Evolutionary conservation across 2,113 vertebrate species (phyloP), one percentile per base, ranked within the genome.

Genomic region (Oreochromis tanganicae): DNA sequence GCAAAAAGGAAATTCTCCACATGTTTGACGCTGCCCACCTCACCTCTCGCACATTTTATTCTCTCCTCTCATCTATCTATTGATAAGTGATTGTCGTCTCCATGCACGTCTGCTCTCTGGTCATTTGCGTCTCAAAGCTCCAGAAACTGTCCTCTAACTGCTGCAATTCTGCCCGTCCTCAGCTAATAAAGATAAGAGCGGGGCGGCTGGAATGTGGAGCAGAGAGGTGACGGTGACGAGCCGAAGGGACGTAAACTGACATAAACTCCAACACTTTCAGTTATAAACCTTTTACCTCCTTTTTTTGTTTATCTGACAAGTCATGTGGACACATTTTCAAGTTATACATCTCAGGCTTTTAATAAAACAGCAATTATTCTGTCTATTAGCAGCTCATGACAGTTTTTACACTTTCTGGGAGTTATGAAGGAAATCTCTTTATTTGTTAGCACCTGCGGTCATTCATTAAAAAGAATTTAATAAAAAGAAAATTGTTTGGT

Each of bases 171-270:
- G 86, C 89, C 81, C 87, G 90, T 93, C 91, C 90, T 90, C 94
- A 92, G 92, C 92, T 91, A 93, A 95, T 96, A 96, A 96, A 95
- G 95, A 96, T 95, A 95, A 96, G 94, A 91, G 89, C 57, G 1
- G 82, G 87, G 86, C 46, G 78, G 83, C 83, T 90, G 95, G 96
- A 95, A 95, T 95, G 94, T 87, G 89, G 80, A 88, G 89, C 90
- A 0, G 82, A 75, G 85, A 93, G 91, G 93, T 91, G 93, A 88
- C 82, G 14, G 81, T 87, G 94, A 94, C 46, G 59, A 87, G 91
- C 68, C 3, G 85, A 79, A 84, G 82, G 80, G 85, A 91, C 54
- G 56, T 32, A 85, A 88, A 93, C 57, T 5, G 29, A 92, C 87
- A 80, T 79, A 21, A 90, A 85, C 38, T 57, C 57, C 78, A 2